Evolutionary conservation across 2,888 invertebrate species (phyloP).

Genomic region (Cerceris rybyensis): DNA sequence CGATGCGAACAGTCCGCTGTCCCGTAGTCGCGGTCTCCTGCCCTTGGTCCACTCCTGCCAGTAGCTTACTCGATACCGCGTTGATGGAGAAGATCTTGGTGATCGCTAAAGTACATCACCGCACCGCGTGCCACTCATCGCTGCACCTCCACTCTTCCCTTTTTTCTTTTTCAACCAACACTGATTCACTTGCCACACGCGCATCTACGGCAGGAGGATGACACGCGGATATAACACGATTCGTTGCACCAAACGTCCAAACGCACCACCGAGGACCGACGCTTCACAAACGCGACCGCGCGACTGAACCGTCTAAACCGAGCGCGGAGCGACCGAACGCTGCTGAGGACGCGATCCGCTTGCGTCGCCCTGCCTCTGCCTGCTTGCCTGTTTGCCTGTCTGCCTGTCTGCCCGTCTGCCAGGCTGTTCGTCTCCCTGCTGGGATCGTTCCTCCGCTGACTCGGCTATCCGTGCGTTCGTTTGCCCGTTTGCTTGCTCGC

Average conservation of each 20-base stretch:
- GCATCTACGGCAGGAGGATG: not conserved
- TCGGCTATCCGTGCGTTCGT: too few relatives aligned
- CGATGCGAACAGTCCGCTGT: constrained; percentile 3
- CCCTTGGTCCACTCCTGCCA: too few relatives aligned
- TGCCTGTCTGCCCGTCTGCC: constrained; percentile 11
- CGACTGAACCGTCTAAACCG: constrained; percentile 58
- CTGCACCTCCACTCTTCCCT: too few relatives aligned
- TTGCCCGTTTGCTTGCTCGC: constrained; percentile 27
- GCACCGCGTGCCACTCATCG: too few relatives aligned
- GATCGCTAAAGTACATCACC: too few relatives aligned
- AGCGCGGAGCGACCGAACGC: constrained; percentile 56
- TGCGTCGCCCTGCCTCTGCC: constrained; percentile 52
- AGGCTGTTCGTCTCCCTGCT: too few relatives aligned
- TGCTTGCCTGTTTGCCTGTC: constrained; percentile 24
- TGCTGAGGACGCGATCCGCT: constrained; percentile 61
- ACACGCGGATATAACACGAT: constrained; percentile 15
- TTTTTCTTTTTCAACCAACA: too few relatives aligned
- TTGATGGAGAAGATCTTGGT: too few relatives aligned
- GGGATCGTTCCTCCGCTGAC: too few relatives aligned
- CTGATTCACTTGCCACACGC: not conserved
- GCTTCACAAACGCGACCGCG: constrained; percentile 67
- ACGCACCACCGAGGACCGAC: constrained; percentile 31
- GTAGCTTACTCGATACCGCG: too few relatives aligned
- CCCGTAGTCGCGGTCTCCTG: not conserved
- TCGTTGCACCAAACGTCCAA: not conserved